Evolutionary conservation across 1,140 invertebrate species (phyloP).

Genomic region (Halictus rubicundus): DNA sequence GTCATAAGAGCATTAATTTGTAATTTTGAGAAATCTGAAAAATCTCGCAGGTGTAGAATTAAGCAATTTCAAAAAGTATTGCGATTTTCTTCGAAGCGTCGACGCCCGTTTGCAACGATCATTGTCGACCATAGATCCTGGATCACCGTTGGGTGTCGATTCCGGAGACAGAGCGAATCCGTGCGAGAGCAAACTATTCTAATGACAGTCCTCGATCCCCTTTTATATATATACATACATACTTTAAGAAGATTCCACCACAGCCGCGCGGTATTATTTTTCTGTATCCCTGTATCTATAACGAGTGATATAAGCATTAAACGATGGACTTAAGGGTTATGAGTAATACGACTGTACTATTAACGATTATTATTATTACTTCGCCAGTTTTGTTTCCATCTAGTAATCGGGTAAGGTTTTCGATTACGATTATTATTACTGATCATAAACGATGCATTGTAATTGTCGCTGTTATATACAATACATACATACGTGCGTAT

Average conservation of each 20-base stretch:
- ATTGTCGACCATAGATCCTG: neutral
- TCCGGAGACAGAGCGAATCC: conserved; percentile 40
- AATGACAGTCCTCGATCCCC: conserved; percentile 57
- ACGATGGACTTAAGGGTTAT: conserved; percentile 68
- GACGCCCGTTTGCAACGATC: neutral
- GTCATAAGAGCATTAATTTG: no score
- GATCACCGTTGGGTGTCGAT: conserved; percentile 15
- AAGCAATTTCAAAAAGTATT: no score
- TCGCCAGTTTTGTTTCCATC: conserved; percentile 70
- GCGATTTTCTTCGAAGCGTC: neutral
- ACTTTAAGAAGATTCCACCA: conserved; percentile 74
- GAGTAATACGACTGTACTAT: conserved; percentile 65
- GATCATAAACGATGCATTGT: conserved; percentile 78
- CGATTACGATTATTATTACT: conserved; percentile 76
- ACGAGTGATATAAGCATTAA: conserved; percentile 68
- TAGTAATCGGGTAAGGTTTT: conserved; percentile 73
- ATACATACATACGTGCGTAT: conserved; percentile 72
- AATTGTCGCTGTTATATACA: conserved; percentile 78
- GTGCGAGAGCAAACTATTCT: conserved; percentile 44
- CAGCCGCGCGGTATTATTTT: conserved; percentile 78
- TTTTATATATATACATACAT: conserved; percentile 62
- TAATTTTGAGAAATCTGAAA: neutral
- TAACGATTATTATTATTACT: conserved; percentile 58
- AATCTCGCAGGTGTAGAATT: neutral
- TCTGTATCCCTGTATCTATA: conserved; percentile 80